These are phyloP conservation scores for Morone saxatilis DNA, from an alignment of 2,113 vertebrate genomes.

Conservation along the genomic window DNA sequence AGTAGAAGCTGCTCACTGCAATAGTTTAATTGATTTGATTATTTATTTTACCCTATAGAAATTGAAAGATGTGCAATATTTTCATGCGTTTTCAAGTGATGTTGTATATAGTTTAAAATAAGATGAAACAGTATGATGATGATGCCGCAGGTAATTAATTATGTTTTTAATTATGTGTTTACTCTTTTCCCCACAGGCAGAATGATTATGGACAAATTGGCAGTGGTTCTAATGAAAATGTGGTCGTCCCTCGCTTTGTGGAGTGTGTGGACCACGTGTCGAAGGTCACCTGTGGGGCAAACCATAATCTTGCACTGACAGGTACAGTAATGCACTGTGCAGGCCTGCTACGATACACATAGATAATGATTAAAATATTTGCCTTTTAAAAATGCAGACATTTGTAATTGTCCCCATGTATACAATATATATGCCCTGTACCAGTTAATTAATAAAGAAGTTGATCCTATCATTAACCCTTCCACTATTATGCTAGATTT, in stretches of 20 bases:
- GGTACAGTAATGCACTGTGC: slow-evolving; percentile 49
- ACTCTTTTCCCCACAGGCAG: slow-evolving; percentile 58
- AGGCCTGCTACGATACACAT: not conserved
- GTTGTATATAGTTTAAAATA: slow-evolving; percentile 35
- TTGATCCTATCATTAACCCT: not conserved
- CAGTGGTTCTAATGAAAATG: slow-evolving; percentile 63
- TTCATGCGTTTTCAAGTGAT: slow-evolving; percentile 38
- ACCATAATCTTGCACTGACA: slow-evolving; percentile 71
- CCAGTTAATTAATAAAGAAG: not conserved
- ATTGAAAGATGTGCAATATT: slow-evolving; percentile 39
- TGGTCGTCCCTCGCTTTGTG: slow-evolving; percentile 57
- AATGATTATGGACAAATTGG: slow-evolving; percentile 77
- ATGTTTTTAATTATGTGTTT: slow-evolving; percentile 71
- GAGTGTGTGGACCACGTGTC: slow-evolving; percentile 59
- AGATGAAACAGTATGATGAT: slow-evolving; percentile 53
- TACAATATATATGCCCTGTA: not conserved
- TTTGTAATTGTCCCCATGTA: not conserved
- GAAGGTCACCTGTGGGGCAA: slow-evolving; percentile 72
- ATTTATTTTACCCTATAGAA: slow-evolving; percentile 67
- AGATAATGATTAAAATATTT: not conserved
- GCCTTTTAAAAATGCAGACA: not conserved
- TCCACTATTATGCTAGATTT: not conserved
- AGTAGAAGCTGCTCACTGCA: slow-evolving; percentile 63
- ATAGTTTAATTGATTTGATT: slow-evolving; percentile 61
- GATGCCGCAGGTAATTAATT: slow-evolving; percentile 64